Base-by-base conservation (phyloP, 2,113 vertebrate genomes). In the Athene noctua region DNA sequence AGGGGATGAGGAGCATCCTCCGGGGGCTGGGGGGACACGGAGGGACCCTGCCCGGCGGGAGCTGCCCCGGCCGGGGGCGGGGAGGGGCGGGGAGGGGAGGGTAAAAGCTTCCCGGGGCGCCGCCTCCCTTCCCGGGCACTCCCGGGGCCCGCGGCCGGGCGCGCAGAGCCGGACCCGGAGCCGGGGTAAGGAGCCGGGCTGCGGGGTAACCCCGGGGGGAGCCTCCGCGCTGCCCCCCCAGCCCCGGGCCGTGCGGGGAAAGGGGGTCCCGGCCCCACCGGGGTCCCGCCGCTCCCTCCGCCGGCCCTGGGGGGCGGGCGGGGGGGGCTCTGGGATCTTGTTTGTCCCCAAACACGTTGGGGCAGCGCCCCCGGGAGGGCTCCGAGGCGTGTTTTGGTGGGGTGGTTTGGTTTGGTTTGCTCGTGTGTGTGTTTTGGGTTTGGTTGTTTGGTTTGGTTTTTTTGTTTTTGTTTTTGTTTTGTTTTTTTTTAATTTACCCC, bases 341-440 rank as follows among this genome's bases (percentile, higher is more conserved):
- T 3, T 40, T n/a, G 13, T 16, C 15, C 34, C 23, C 36, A 5
- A 1, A 10, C 3, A 2, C 40, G 0, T 62, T 49, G 22, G 61
- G 25, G 65, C 49, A 4, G 9, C 13, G 80, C 40, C 18, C 30
- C 0, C 2, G 23, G 62, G 13, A 11, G 13, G 34, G 55, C 10
- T 1, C 0, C 7, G 0, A 4, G 36, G 36, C 6, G 1, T 4
- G 19, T 17, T 46, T 15, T 5, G 44, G 18, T 34, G 58, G 19
- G 26, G 13, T 13, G 3, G 29, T 16, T 17, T 10, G 25, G 20
- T 4, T 74, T 42, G 27, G 5, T 58, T 52, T 40, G 44, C 19
- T 59, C 3, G 0, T 3, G 26, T 11, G 36, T 15, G 21, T 27
- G 42, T 3, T 61, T 40, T 18, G 82, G 27, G 19, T 27, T 49